Evolutionary conservation across 2,888 invertebrate species (phyloP).

Genomic region (Zaprionus obscuricornis): DNA sequence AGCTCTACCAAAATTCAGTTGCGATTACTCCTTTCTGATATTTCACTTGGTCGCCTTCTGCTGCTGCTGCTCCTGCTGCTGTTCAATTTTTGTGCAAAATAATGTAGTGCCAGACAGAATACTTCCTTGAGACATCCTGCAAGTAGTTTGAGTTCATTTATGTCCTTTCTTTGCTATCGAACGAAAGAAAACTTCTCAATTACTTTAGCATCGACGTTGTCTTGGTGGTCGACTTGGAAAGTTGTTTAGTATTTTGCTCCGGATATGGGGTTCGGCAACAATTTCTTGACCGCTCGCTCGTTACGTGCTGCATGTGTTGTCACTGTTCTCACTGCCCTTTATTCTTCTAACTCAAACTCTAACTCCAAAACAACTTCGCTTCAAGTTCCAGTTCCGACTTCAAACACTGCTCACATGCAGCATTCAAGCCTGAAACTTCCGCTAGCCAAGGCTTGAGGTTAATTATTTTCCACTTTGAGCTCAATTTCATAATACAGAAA

Average conservation of each 20-base stretch:
- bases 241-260: slow-evolving; percentile 61
- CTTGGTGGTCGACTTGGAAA: slow-evolving; percentile 39
- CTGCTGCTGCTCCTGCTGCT: too few relatives aligned
- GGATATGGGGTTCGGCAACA: slow-evolving; percentile 31
- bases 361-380: not conserved
- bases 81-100: slow-evolving; percentile 57
- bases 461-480: slow-evolving; percentile 79
- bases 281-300: slow-evolving; percentile 72
- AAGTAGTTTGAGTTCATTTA: slow-evolving; percentile 15
- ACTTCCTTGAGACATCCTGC: slow-evolving; percentile 25
- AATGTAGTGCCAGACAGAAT: slow-evolving; percentile 56
- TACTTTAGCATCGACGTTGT: too few relatives aligned
- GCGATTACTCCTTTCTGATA: slow-evolving; percentile 68
- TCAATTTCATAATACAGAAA: slow-evolving; percentile 48
- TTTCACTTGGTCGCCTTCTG: slow-evolving; percentile 64
- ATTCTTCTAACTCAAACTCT: slow-evolving; percentile 18
- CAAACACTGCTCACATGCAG: slow-evolving; percentile 45
- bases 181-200: slow-evolving; percentile 52
- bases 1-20: slow-evolving; percentile 22
- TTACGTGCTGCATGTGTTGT: slow-evolving; percentile 76
- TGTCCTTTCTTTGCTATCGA: slow-evolving; percentile 38
- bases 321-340: too few relatives aligned
- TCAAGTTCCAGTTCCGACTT: not conserved
- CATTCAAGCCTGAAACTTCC: slow-evolving; percentile 64
- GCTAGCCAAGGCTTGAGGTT: slow-evolving; percentile 68